Conservation (phyloP, 2,797 vertebrate species). For the Acipenser oxyrinchus region DNA sequence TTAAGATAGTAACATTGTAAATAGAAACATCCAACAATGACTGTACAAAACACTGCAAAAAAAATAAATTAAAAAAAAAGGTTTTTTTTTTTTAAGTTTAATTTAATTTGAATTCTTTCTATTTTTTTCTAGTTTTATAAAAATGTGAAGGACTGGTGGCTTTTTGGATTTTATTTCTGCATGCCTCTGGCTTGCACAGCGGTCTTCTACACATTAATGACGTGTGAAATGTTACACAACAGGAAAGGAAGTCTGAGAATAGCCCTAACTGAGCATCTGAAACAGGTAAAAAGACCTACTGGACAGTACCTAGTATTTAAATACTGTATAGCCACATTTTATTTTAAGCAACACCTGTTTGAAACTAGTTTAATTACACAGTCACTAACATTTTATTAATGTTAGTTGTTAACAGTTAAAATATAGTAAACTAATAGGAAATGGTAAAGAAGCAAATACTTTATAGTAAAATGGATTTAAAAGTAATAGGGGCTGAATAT, state of each 20-base stretch:
- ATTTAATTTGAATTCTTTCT: background rate
- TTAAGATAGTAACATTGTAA: too few species aligned
- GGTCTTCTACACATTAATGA: constrained; percentile 92
- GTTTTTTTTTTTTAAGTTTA: too few species aligned
- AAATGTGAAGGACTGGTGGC: constrained; percentile 89
- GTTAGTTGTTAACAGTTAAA: too few species aligned
- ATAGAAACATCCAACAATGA: too few species aligned
- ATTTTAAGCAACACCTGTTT: constrained; percentile 13
- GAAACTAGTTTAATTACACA: constrained; percentile 13
- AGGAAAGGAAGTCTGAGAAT: constrained; percentile 89
- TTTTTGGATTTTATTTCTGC: constrained; percentile 94
- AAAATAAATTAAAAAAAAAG: too few species aligned
- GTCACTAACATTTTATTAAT: background rate
- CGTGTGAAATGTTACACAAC: constrained; percentile 88
- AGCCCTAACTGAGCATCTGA: constrained; percentile 91
- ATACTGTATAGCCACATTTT: too few species aligned
- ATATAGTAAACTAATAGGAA: too few species aligned
- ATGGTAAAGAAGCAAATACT: too few species aligned
- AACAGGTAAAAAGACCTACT: constrained; percentile 67
- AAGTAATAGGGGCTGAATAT: too few species aligned
- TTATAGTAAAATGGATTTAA: too few species aligned
- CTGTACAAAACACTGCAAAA: background rate
- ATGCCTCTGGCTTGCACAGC: constrained; percentile 83
- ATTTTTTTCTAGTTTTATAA: constrained; percentile 66
- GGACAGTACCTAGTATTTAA: too few species aligned